Percentiles rank a stretch among this genome's conserved stretches.
These are phyloP conservation scores for Chromobotia macracanthus DNA, from an alignment of 2,797 vertebrate genomes.

Conservation along the genomic window DNA sequence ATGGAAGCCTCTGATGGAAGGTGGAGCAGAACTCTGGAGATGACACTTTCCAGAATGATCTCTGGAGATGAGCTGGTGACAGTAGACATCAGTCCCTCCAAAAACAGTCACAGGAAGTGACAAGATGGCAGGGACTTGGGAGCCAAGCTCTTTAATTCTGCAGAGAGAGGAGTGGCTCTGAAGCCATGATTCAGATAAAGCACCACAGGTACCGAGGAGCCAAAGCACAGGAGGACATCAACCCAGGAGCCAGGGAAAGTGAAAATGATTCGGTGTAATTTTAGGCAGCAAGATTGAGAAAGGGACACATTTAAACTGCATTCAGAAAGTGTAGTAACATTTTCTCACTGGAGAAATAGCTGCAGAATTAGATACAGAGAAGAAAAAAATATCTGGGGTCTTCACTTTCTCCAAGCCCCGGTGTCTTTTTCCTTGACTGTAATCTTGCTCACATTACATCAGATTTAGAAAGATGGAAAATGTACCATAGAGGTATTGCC, in stretches of 20 bases:
- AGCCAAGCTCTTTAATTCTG: slow-evolving; percentile 35
- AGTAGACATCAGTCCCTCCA: slow-evolving; percentile 36
- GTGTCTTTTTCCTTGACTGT: slow-evolving; percentile 7
- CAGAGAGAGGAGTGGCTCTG: slow-evolving; percentile 32
- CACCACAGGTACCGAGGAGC: not conserved
- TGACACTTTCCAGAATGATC: slow-evolving; percentile 28
- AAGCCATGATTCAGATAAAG: slow-evolving; percentile 29
- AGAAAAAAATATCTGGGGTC: slow-evolving; percentile 1
- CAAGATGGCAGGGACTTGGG: slow-evolving; percentile 44
- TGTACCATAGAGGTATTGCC: not conserved
- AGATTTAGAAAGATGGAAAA: not conserved
- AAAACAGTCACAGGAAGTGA: slow-evolving; percentile 51
- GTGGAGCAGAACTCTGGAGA: slow-evolving; percentile 46
- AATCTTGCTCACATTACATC: not conserved
- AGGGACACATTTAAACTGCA: slow-evolving; percentile 32
- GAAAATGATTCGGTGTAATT: slow-evolving; percentile 38
- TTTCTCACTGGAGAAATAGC: slow-evolving; percentile 10
- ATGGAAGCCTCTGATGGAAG: slow-evolving; percentile 31
- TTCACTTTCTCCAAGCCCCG: not conserved
- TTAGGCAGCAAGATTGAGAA: slow-evolving; percentile 18
- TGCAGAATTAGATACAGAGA: slow-evolving; percentile 9
- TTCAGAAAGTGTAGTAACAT: slow-evolving; percentile 14
- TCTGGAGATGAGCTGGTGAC: slow-evolving; percentile 39
- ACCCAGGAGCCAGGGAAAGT: slow-evolving; percentile 12
- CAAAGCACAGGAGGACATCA: slow-evolving; percentile 28